phyloP scores from a whole-genome alignment of 1,140 invertebrate species.

The Drosophila teissieri region DNA sequence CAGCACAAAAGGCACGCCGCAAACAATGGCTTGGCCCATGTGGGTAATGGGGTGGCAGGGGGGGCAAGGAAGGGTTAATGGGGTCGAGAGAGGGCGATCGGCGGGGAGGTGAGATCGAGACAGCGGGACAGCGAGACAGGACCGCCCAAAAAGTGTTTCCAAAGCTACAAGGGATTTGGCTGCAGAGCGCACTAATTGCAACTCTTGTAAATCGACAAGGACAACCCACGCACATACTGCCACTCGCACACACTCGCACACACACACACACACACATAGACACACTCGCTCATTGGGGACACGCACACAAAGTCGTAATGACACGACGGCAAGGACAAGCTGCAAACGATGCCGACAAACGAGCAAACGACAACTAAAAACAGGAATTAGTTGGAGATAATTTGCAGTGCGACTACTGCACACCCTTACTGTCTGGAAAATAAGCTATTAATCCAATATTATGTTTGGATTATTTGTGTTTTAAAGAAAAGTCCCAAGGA shows the following conservation, averaged over 20 bases:
- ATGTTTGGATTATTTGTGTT: too few species aligned
- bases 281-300: constrained; percentile 26
- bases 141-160: constrained; percentile 54
- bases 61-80: not conserved
- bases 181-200: constrained; percentile 76
- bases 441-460: too few species aligned
- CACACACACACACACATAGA: constrained; percentile 8
- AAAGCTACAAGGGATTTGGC: constrained; percentile 73
- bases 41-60: not conserved
- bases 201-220: constrained; percentile 81
- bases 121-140: not conserved
- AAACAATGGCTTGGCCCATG: constrained; percentile 53
- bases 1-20: constrained; percentile 67
- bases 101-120: constrained; percentile 3
- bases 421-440: constrained; percentile 4
- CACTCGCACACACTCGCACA: not conserved
- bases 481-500: too few species aligned
- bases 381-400: constrained; percentile 22
- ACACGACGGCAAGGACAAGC: constrained; percentile 64
- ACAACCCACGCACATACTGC: constrained; percentile 36
- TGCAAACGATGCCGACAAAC: constrained; percentile 64
- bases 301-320: constrained; percentile 66
- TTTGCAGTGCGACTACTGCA: not conserved
- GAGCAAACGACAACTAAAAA: constrained; percentile 51
- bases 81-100: constrained; percentile 22